Conservation (phyloP, 2,797 vertebrate genomes). For the Dallia pectoralis region DNA sequence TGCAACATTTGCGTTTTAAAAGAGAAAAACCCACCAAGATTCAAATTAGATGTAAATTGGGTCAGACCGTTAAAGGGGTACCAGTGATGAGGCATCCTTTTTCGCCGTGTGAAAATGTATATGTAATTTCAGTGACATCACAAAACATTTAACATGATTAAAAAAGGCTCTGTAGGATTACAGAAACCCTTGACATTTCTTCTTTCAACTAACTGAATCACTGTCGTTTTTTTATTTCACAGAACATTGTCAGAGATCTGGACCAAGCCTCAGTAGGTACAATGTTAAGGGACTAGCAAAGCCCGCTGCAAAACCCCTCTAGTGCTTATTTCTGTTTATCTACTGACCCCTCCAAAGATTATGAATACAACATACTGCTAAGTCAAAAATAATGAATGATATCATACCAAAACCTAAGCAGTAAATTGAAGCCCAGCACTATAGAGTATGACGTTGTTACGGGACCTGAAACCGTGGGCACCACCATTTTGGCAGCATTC, state of each 20-base stretch:
- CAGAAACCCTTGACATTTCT: no score
- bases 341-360: not conserved
- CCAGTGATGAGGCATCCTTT: slow-evolving; percentile 26
- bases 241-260: not conserved
- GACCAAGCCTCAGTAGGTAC: not conserved
- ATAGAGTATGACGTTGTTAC: no score
- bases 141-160: not conserved
- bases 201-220: slow-evolving; percentile 2
- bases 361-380: not conserved
- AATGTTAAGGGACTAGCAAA: not conserved
- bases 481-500: no score
- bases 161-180: not conserved
- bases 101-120: slow-evolving; percentile 7
- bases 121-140: slow-evolving; percentile 5
- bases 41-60: slow-evolving; percentile 63
- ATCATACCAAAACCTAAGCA: not conserved
- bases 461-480: no score
- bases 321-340: not conserved
- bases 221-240: not conserved
- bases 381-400: not conserved
- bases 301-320: not conserved
- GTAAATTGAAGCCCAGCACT: not conserved
- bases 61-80: slow-evolving; percentile 46
- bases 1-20: slow-evolving; percentile 32
- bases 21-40: slow-evolving; percentile 34